Evolutionary conservation across 2,797 vertebrate species (phyloP), one percentile per base, ranked within the genome.

Genomic region (Emys orbicularis): DNA sequence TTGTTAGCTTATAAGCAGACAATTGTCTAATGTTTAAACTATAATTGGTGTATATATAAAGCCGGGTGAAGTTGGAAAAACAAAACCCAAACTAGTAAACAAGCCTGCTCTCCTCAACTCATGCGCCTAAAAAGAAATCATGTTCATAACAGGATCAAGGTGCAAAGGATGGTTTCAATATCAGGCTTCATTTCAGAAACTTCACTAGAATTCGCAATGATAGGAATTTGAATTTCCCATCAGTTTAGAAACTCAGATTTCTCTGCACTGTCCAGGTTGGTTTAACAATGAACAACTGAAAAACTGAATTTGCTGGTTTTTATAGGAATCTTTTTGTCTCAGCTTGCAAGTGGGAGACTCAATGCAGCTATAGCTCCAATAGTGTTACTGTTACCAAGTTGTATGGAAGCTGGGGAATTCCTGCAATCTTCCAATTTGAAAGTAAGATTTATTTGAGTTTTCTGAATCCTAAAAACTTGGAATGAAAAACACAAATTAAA

Each of bases 121-220:
- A 2, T 19, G 23, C 3, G 41, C 59, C 52, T 1, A 12, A 44
- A 76, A 79, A 89, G 88, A 74, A 25, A 59, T 72, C 5, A 5
- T 1, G 41, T 31, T 34, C 77, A 2, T 29, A 50, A 41, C 0
- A 0, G 4, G 12, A 34, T 21, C 41, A 19, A 1, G 8, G 77
- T 31, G 74, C 41, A 93, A 53, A 1, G 16, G 16, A 68, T 21
- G 65, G 18, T 68, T 68, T 68, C 65, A 2, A 15, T 85, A 81
- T 3, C 44, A 0, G 6, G 59, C 12, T 82, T 65, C 2, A 2
- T 2, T 87, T 4, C 13, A 61, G n/a, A 6, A n/a, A 90, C 21
- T 88, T 76, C 81, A 47, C 56, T 57, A 57, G 19, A 88, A 56
- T 23, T 50, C 11, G 15, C 31, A 57, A 1, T 21, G 79, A 54